A percentile compares a stretch with the other conserved stretches of the same genome.
These are phyloP conservation scores for Artemisiospiza belli DNA, from an alignment of 2,113 vertebrate species.

Conservation along the genomic window DNA sequence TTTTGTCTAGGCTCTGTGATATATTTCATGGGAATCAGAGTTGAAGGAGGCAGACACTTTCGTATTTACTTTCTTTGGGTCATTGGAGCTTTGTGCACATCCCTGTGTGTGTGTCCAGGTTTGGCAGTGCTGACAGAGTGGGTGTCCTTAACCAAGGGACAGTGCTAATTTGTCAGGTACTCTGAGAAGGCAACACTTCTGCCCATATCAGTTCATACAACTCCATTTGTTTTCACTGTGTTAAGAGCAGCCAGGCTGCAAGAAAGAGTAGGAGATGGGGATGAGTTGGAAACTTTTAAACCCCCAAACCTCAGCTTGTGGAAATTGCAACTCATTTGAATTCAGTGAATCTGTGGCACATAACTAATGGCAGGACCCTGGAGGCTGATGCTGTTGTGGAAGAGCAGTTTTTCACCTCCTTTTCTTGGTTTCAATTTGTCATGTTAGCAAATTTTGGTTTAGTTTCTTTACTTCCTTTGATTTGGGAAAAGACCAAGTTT, in stretches of 20 bases:
- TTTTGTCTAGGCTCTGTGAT: background rate
- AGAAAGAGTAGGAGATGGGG: background rate
- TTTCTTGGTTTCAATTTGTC: background rate
- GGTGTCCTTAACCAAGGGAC: background rate
- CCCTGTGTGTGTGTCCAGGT: background rate
- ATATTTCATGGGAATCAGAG: background rate
- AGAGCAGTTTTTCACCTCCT: background rate
- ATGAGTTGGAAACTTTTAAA: background rate
- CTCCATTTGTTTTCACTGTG: background rate
- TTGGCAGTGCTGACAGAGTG: background rate
- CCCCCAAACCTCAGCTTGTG: background rate
- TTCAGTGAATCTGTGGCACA: fast-evolving
- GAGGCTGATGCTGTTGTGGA: background rate
- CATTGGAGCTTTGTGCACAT: background rate
- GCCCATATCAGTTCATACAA: background rate
- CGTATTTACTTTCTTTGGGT: background rate
- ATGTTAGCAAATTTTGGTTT: background rate
- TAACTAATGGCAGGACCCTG: background rate
- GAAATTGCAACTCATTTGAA: background rate
- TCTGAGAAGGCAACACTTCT: background rate
- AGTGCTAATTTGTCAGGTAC: background rate
- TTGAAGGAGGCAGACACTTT: background rate
- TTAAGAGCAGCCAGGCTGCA: background rate
- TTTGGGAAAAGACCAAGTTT: background rate
- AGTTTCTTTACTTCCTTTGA: background rate